These are phyloP conservation scores for Spatulosminthurus flaviceps DNA, from an alignment of 2,888 invertebrate species.

Conservation along the genomic window DNA sequence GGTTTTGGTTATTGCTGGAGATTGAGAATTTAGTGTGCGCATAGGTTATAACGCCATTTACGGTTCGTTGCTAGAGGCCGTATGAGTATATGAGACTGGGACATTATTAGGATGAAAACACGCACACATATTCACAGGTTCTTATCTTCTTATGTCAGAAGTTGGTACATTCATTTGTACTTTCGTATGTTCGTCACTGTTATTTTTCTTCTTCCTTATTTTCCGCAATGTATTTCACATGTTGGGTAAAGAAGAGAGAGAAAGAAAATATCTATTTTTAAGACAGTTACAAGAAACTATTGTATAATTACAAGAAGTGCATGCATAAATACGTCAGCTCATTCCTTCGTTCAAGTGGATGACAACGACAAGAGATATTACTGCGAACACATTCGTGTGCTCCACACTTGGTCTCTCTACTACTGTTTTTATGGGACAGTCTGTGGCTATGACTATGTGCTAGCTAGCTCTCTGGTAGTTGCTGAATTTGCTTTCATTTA, in stretches of 20 bases:
- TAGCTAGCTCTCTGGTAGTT: no score
- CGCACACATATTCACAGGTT: no score
- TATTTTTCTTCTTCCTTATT: not conserved
- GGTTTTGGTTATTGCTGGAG: no score
- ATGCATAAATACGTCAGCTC: not conserved
- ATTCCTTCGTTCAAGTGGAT: not conserved
- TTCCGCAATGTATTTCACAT: not conserved
- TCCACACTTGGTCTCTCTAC: no score
- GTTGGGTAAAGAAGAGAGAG: no score
- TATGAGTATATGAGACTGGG: no score
- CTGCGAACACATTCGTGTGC: not conserved
- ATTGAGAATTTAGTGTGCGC: constrained; percentile 37
- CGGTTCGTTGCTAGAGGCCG: constrained; percentile 47
- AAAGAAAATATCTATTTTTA: constrained; percentile 18
- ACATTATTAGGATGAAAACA: no score
- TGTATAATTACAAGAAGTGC: not conserved
- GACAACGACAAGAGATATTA: constrained; percentile 5
- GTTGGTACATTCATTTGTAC: not conserved
- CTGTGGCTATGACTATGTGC: no score
- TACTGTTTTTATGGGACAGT: no score
- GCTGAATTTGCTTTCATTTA: no score
- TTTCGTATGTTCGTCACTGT: no score
- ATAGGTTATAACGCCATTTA: constrained; percentile 50
- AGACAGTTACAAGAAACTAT: not conserved
- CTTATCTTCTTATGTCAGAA: no score